phyloP scores from a whole-genome alignment of 2,797 vertebrate species.

The Cyclopterus lumpus region DNA sequence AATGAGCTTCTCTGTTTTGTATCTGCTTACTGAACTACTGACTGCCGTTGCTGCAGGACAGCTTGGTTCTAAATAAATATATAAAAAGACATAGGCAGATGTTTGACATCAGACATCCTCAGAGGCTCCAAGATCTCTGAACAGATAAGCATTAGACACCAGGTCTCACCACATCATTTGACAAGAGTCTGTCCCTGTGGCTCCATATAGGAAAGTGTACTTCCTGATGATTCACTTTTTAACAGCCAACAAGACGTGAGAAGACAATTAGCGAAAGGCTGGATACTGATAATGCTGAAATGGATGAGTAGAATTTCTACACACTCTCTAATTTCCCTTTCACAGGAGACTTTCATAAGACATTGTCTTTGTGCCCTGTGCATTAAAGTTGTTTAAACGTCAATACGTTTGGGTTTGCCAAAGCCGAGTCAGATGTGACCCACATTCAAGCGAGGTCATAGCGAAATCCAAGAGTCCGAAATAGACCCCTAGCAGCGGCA shows the following conservation, averaged over 20 bases:
- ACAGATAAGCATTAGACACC: slow-evolving; percentile 9
- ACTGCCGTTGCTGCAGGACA: neutral
- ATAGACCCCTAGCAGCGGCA: neutral
- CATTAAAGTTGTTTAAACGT: neutral
- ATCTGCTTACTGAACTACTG: neutral
- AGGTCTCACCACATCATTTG: slow-evolving; percentile 11
- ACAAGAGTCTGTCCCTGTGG: slow-evolving; percentile 6
- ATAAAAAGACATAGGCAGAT: neutral
- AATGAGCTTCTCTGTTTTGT: neutral
- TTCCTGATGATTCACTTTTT: slow-evolving; percentile 33
- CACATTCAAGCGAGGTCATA: neutral
- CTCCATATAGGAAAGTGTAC: slow-evolving; percentile 24
- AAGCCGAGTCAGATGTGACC: neutral
- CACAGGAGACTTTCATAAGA: neutral
- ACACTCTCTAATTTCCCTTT: neutral
- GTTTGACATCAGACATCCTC: slow-evolving; percentile 16
- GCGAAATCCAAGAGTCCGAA: neutral
- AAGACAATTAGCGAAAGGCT: slow-evolving; percentile 16
- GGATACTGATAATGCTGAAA: slow-evolving; percentile 10
- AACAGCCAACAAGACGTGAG: slow-evolving; percentile 18
- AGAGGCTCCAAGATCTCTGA: slow-evolving; percentile 13
- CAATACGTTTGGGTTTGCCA: neutral
- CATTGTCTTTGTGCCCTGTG: neutral
- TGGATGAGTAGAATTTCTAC: slow-evolving; percentile 5
- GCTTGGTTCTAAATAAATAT: slow-evolving; percentile 13